Evolutionary conservation across 2,888 invertebrate species (phyloP), one percentile per base, ranked within the genome.

Genomic region (Nomada ferruginata): DNA sequence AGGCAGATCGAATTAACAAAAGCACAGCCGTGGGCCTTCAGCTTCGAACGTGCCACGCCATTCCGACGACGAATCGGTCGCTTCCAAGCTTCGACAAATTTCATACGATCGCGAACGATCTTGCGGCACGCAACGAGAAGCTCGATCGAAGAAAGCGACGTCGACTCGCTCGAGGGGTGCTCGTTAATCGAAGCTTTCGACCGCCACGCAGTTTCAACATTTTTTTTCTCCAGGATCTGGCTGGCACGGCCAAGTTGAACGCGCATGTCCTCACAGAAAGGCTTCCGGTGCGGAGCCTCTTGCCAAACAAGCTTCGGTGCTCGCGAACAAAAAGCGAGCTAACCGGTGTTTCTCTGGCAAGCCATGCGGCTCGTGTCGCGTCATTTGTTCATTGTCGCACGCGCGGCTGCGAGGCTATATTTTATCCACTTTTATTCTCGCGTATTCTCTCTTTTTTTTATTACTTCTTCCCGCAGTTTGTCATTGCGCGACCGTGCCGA

Each of bases 301-400:
- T 94, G 93, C 93, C 93, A 93, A 91, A 93, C 87, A 90, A 93
- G 93, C 92, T 90, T 93, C 90, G 92, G 91, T 89, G 86, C 85
- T 89, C 85, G 85, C 82, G 60, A 65, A 76, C 10, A 36, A 82
- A 47, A 73, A 66, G 79, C 83, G 76, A 89, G 88, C 90, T 70
- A 81, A 89, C 91, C 92, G 93, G 91, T 90, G 91, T 93, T 93
- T 91, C 89, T 92, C 90, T 93, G 93, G 93, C 93, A 93, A 92
- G 93, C 93, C 93, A 92, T 94, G 93, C 93, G 93, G 93, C 93
- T 92, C 92, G 93, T 94, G 93, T 92, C 92, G 93, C 88, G 93
- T 93, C 93, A 93, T 93, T 94, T 93, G 90, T 93, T 93, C 93
- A 93, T 93, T 93, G 88, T 93, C 89, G 93, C 93, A 93, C 93